These are phyloP conservation scores for Chaetodon auriga DNA, from an alignment of 2,113 vertebrate genomes.

Conservation along the genomic window DNA sequence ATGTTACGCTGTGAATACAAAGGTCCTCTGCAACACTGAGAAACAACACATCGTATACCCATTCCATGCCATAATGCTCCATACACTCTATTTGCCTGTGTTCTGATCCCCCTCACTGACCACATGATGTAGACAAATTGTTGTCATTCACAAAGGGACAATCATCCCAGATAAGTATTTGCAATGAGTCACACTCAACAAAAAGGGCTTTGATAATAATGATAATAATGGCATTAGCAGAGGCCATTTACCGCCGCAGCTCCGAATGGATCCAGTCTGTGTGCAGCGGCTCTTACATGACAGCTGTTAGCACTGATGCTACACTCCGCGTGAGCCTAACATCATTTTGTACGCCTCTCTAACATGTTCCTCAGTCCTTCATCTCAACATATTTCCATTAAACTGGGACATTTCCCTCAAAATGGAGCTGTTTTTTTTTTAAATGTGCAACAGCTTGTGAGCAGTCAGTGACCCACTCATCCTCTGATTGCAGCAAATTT, in stretches of 20 bases:
- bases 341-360: too few relatives aligned
- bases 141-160: background rate
- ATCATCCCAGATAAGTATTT: background rate
- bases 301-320: background rate
- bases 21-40: background rate
- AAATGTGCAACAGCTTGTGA: slow-evolving; percentile 13
- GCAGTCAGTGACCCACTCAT: background rate
- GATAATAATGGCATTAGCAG: background rate
- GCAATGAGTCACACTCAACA: background rate
- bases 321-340: background rate
- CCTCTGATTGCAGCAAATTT: slow-evolving; percentile 7
- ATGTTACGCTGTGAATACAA: background rate
- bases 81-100: background rate
- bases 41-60: background rate
- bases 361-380: background rate
- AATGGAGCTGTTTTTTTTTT: background rate
- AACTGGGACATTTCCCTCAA: background rate
- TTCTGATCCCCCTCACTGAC: background rate
- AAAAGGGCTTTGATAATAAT: background rate
- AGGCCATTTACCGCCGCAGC: too few relatives aligned
- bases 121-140: background rate
- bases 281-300: background rate
- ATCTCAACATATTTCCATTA: background rate
- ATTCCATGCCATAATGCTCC: background rate
- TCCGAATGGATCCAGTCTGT: background rate